Conservation (phyloP, 92 coral and sea anemone species). For the Porites divaricata region DNA sequence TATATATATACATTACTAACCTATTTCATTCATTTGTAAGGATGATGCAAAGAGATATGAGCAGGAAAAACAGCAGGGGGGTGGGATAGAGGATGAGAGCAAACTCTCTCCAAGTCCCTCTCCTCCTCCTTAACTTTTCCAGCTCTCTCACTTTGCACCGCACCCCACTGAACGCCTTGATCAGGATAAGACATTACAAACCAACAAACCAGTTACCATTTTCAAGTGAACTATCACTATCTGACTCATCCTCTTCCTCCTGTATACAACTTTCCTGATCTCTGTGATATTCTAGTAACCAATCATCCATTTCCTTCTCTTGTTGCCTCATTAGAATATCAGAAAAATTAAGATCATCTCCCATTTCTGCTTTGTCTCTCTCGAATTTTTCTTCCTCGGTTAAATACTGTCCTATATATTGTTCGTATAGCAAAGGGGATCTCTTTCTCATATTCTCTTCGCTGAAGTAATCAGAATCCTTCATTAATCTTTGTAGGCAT, state of each 20-base stretch:
- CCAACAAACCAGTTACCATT: slow-evolving; percentile 13
- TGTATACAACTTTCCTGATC: slow-evolving; percentile 70
- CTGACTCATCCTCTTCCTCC: slow-evolving; percentile 75
- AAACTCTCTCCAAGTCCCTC: too few relatives aligned
- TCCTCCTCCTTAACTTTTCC: too few relatives aligned
- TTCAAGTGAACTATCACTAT: slow-evolving; percentile 31
- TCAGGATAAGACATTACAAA: not conserved
- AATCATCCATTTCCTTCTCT: slow-evolving; percentile 77
- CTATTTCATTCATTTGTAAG: too few relatives aligned
- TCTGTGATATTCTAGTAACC: slow-evolving; percentile 73
- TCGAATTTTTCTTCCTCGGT: slow-evolving; percentile 86
- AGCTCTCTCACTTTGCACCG: too few relatives aligned
- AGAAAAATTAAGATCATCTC: slow-evolving; percentile 71
- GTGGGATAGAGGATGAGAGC: too few relatives aligned
- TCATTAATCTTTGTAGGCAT: slow-evolving; percentile 77
- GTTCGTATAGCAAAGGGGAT: slow-evolving; percentile 85
- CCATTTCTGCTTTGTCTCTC: slow-evolving; percentile 70
- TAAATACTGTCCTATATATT: slow-evolving; percentile 89
- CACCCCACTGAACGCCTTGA: too few relatives aligned
- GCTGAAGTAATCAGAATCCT: slow-evolving; percentile 74
- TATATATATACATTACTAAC: too few relatives aligned
- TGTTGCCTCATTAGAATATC: slow-evolving; percentile 72
- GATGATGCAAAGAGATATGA: too few relatives aligned
- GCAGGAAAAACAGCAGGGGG: too few relatives aligned
- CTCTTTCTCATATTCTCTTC: slow-evolving; percentile 86